Percentiles rank a stretch among this genome's conserved stretches.
phyloP scores from a whole-genome alignment of 2,888 invertebrate genomes.

The Mechanitis mazaeus region DNA sequence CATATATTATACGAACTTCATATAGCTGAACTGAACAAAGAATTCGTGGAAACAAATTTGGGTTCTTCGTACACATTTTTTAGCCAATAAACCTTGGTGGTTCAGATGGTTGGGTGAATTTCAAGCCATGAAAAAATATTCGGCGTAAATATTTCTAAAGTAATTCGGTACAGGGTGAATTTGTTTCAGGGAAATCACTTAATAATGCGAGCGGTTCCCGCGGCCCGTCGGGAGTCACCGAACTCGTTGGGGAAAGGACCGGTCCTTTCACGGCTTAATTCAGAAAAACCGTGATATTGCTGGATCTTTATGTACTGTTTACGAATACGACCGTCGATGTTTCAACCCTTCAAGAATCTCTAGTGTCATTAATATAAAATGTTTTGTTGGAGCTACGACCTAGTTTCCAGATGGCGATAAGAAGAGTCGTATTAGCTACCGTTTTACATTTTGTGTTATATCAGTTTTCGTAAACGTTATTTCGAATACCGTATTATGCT shows the following conservation, averaged over 20 bases:
- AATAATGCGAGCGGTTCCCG: constrained; percentile 50
- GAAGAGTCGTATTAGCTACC: constrained; percentile 42
- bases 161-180: constrained; percentile 44
- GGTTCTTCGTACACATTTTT: constrained; percentile 3
- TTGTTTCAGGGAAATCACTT: constrained; percentile 62
- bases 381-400: constrained; percentile 49
- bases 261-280: constrained; percentile 66
- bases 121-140: constrained; percentile 22
- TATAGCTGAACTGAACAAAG: neutral
- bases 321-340: constrained; percentile 61
- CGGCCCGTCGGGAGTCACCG: constrained; percentile 39
- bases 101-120: constrained; percentile 8
- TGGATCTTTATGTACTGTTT: constrained; percentile 69
- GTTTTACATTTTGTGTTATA: constrained; percentile 19
- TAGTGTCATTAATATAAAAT: constrained; percentile 59
- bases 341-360: constrained; percentile 57
- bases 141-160: constrained; percentile 42
- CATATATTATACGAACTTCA: neutral
- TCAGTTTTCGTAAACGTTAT: neutral
- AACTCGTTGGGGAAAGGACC: constrained; percentile 50
- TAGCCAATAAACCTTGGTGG: constrained; percentile 2
- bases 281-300: constrained; percentile 64
- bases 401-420: constrained; percentile 40
- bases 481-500: too few relatives aligned
- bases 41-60: neutral